phyloP scores from a whole-genome alignment of 1,140 invertebrate genomes.

The Macrobrachium nipponense region DNA sequence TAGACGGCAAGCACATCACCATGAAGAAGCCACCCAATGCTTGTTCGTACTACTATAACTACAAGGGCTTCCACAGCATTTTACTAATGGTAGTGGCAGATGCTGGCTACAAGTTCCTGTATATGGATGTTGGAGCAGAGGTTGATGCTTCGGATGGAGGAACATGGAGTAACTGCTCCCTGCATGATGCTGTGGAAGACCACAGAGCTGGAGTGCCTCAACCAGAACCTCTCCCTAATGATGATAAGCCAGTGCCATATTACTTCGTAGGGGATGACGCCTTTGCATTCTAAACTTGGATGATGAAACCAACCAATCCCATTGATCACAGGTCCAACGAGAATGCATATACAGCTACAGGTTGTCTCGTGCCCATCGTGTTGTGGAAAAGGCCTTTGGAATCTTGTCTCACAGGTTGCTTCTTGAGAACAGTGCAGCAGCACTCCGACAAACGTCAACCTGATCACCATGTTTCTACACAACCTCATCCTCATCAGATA shows the following conservation, averaged over 20 bases:
- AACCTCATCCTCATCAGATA: too few relatives aligned
- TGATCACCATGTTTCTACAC: too few relatives aligned
- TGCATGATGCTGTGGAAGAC: neutral
- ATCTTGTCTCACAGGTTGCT: too few relatives aligned
- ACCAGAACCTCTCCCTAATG: conserved; percentile 14
- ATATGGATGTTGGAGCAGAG: neutral
- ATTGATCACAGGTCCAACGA: too few relatives aligned
- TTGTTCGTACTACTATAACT: conserved; percentile 2
- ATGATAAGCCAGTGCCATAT: conserved; percentile 5
- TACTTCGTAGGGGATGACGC: conserved; percentile 12
- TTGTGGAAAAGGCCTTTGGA: too few relatives aligned
- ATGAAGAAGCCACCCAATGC: neutral
- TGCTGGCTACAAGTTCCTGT: conserved; percentile 14
- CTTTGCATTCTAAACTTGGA: too few relatives aligned
- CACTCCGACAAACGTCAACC: too few relatives aligned
- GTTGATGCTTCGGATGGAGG: neutral
- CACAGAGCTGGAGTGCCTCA: too few relatives aligned
- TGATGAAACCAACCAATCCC: too few relatives aligned
- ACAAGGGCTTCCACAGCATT: conserved; percentile 27
- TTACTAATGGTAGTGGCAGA: neutral
- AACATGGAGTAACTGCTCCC: neutral
- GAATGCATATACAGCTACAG: too few relatives aligned
- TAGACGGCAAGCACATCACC: conserved; percentile 18
- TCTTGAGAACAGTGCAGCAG: too few relatives aligned
- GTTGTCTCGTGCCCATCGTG: too few relatives aligned